Conservation (phyloP, 2,113 vertebrate genomes). For the Mustela lutreola region DNA sequence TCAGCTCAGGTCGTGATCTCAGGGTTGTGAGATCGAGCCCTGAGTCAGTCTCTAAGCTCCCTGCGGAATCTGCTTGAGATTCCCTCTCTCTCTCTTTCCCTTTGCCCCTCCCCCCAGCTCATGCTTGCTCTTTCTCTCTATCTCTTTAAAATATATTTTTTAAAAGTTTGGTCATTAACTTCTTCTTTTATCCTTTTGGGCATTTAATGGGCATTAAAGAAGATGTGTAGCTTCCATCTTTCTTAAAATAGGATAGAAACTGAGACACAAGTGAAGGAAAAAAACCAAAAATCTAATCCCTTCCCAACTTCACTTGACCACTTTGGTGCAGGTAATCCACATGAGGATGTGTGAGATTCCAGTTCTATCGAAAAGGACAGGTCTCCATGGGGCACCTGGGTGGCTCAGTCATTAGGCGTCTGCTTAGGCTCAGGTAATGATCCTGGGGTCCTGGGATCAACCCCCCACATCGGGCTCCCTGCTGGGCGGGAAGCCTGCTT, state of each 20-base stretch:
- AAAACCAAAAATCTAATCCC: neutral
- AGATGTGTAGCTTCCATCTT: neutral
- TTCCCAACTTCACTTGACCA: neutral
- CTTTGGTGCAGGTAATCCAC: neutral
- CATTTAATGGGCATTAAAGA: neutral
- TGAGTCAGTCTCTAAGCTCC: neutral
- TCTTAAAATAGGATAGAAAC: conserved; percentile 48
- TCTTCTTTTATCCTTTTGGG: conserved; percentile 1
- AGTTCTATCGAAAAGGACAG: neutral
- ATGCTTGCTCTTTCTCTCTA: neutral
- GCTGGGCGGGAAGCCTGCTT: no score
- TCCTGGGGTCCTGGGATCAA: no score
- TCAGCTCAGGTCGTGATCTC: neutral
- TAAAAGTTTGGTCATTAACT: neutral
- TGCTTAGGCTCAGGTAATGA: no score
- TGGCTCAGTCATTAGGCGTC: no score
- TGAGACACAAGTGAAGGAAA: conserved; percentile 31
- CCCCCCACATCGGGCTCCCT: no score
- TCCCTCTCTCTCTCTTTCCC: neutral
- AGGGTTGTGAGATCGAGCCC: neutral
- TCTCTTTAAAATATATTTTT: neutral
- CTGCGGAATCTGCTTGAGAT: neutral
- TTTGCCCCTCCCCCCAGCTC: neutral
- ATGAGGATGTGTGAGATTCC: neutral
- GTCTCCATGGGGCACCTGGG: neutral